A percentile compares a stretch with the other conserved stretches of the same genome.
Conservation (phyloP, 1,140 invertebrate genomes). For the Eueides isabella region DNA sequence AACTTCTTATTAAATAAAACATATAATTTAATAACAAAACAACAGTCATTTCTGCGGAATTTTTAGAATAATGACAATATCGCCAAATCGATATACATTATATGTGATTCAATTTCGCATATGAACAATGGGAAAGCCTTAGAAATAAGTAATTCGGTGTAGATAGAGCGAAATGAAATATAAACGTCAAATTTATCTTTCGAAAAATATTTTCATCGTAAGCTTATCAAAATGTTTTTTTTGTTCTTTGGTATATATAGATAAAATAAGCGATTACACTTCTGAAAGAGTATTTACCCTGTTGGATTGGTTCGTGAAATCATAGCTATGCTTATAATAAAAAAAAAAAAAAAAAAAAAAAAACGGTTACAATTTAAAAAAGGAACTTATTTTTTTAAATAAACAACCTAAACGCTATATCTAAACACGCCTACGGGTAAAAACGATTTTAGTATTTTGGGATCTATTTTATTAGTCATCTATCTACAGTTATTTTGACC, state of each 20-base stretch:
- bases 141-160: slow-evolving; percentile 29
- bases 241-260: slow-evolving; percentile 31
- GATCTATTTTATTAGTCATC: slow-evolving; percentile 24
- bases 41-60: too few species aligned
- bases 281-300: slow-evolving; percentile 46
- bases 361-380: slow-evolving; percentile 6
- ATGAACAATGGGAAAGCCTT: slow-evolving; percentile 13
- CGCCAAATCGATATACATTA: too few species aligned
- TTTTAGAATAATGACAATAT: too few species aligned
- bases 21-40: too few species aligned
- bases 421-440: slow-evolving; percentile 32
- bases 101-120: neutral
- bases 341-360: slow-evolving; percentile 7
- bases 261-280: slow-evolving; percentile 14
- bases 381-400: slow-evolving; percentile 6
- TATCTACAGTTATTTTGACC: slow-evolving; percentile 25
- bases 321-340: slow-evolving; percentile 17
- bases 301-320: slow-evolving; percentile 39
- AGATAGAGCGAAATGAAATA: slow-evolving; percentile 23
- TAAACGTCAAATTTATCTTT: slow-evolving; percentile 23
- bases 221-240: slow-evolving; percentile 55
- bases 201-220: slow-evolving; percentile 45
- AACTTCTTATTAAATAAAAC: too few species aligned
- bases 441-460: slow-evolving; percentile 24
- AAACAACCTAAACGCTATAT: slow-evolving; percentile 9